A percentile compares a stretch with the other conserved stretches of the same genome.
phyloP scores from a whole-genome alignment of 2,113 vertebrate genomes.

The Eonycteris spelaea region DNA sequence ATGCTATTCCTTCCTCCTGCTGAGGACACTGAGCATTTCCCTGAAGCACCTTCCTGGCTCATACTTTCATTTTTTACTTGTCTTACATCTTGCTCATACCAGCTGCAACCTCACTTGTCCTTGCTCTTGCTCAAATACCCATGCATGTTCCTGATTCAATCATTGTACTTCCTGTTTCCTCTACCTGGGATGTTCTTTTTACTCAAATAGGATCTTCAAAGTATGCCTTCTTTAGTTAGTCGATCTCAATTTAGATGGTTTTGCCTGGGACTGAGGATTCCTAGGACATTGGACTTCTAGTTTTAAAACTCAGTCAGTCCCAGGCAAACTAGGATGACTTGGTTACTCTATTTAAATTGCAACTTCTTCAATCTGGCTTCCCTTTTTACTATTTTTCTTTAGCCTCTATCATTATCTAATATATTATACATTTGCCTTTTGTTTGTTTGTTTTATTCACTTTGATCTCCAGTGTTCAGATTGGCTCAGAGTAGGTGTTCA shows the following conservation, averaged over 20 bases:
- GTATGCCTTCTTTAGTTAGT: not conserved
- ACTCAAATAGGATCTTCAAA: not conserved
- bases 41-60: not conserved
- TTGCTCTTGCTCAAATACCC: not conserved
- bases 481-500: not conserved
- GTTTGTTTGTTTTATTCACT: not conserved
- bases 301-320: not conserved
- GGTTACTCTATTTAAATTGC: not conserved
- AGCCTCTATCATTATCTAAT: not conserved
- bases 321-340: not conserved
- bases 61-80: not conserved
- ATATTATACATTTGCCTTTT: not conserved
- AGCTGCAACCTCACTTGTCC: not conserved
- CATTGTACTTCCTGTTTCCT: not conserved
- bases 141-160: not conserved
- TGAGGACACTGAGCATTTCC: not conserved
- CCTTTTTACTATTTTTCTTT: not conserved
- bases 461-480: not conserved
- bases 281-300: not conserved
- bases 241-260: not conserved
- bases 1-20: not conserved
- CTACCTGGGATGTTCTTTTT: not conserved
- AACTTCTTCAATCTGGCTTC: not conserved
- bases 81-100: not conserved
- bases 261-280: not conserved